A percentile compares a stretch with the other conserved stretches of the same genome.
Conservation (phyloP, 2,113 vertebrate genomes). For the Morone chrysops region DNA sequence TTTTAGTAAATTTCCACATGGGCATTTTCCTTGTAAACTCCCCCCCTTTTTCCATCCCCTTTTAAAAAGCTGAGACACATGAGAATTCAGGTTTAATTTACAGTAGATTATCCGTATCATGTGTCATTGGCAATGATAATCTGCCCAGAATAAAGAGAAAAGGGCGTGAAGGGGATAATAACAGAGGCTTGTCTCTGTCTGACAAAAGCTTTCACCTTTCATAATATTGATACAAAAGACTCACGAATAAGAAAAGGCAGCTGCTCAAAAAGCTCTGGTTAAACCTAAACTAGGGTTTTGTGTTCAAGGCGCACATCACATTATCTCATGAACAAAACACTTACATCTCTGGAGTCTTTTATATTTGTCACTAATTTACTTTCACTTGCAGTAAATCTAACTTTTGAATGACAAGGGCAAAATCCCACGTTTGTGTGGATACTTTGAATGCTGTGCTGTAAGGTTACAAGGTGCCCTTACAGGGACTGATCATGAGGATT, state of each 20-base stretch:
- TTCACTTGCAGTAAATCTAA: slow-evolving; percentile 27
- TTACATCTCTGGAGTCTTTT: slow-evolving; percentile 32
- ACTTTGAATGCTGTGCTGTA: slow-evolving; percentile 20
- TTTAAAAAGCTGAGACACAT: slow-evolving; percentile 18
- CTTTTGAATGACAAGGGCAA: slow-evolving; percentile 28
- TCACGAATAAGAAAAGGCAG: slow-evolving; percentile 63
- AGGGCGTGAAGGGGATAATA: slow-evolving; percentile 77
- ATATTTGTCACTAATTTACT: slow-evolving; percentile 31
- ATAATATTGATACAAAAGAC: slow-evolving; percentile 82
- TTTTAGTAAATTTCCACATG: slow-evolving; percentile 35
- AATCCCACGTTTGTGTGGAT: slow-evolving; percentile 33
- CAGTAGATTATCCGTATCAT: slow-evolving; percentile 64
- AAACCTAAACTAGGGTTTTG: slow-evolving; percentile 72
- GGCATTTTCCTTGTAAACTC: slow-evolving; percentile 24
- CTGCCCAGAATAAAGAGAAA: slow-evolving; percentile 63
- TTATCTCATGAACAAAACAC: slow-evolving; percentile 55
- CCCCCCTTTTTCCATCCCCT: not conserved
- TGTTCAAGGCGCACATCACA: slow-evolving; percentile 40
- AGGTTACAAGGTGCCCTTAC: slow-evolving; percentile 19
- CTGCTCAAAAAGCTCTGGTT: slow-evolving; percentile 68
- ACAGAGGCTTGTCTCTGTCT: slow-evolving; percentile 86
- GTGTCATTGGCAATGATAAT: slow-evolving; percentile 63
- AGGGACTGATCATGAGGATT: slow-evolving; percentile 32
- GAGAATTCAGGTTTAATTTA: slow-evolving; percentile 67
- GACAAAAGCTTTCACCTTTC: slow-evolving; percentile 83